These are phyloP conservation scores for Pristionchus exspectatus DNA, from an alignment of 2,888 invertebrate species.

Conservation along the genomic window DNA sequence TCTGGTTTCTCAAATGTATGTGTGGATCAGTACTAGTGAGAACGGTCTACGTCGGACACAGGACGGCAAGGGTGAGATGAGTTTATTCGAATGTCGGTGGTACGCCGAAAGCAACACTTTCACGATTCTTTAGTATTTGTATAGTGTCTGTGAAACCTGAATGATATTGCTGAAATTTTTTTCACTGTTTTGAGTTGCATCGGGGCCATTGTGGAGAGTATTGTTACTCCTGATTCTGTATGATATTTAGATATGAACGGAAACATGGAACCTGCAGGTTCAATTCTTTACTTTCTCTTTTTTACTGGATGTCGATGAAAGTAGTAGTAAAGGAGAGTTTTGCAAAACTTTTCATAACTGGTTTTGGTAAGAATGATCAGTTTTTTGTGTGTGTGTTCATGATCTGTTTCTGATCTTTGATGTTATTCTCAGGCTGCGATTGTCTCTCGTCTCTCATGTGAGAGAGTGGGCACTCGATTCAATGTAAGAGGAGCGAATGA, in stretches of 20 bases:
- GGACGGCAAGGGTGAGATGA: slow-evolving; percentile 89
- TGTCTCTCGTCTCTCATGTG: slow-evolving; percentile 95
- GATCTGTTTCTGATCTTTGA: neutral
- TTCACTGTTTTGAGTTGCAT: neutral
- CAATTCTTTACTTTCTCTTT: no score
- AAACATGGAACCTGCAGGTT: no score
- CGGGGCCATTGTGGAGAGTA: no score
- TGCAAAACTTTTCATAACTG: no score
- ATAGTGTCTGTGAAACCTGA: neutral
- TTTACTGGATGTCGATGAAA: no score
- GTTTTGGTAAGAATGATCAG: no score
- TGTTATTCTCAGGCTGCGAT: slow-evolving; percentile 87
- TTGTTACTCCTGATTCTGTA: no score
- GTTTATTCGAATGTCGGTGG: neutral
- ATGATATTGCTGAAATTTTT: no score
- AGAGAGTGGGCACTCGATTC: slow-evolving; percentile 96
- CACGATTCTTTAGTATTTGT: neutral
- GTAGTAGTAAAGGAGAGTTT: no score
- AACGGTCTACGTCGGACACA: slow-evolving; percentile 96
- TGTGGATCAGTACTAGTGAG: slow-evolving; percentile 94
- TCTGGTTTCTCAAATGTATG: slow-evolving; percentile 95
- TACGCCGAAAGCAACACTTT: no score
- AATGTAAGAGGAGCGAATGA: slow-evolving; percentile 99
- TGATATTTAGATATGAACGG: no score
- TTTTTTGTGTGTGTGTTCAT: no score